Percentiles rank a stretch among this genome's conserved stretches.
Conservation (phyloP, 2,113 vertebrate genomes). For the Gopherus evgoodei region DNA sequence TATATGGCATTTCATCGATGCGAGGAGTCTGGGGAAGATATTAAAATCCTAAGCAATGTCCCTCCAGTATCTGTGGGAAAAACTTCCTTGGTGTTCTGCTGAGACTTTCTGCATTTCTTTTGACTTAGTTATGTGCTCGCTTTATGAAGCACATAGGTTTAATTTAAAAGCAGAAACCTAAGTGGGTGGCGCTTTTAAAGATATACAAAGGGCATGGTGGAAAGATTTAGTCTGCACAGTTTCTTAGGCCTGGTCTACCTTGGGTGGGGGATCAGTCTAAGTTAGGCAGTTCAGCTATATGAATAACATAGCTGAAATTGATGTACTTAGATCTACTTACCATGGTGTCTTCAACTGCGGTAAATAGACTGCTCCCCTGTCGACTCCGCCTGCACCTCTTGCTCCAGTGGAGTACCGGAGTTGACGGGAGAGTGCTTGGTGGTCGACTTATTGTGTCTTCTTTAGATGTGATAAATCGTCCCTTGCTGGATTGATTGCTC, state of each 20-base stretch:
- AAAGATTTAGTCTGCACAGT: neutral
- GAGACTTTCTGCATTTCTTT: neutral
- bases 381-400: too few species aligned
- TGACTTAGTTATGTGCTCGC: neutral
- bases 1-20: neutral
- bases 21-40: neutral
- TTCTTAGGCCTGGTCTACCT: neutral
- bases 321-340: too few species aligned
- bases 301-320: too few species aligned
- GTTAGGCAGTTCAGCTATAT: too few species aligned
- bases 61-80: neutral
- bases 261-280: too few species aligned
- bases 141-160: neutral
- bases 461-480: too few species aligned
- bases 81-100: neutral
- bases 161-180: constrained; percentile 7
- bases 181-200: neutral
- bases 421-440: too few species aligned
- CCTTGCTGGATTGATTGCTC: too few species aligned
- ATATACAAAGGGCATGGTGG: neutral
- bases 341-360: too few species aligned
- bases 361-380: too few species aligned
- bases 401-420: too few species aligned
- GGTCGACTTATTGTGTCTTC: too few species aligned
- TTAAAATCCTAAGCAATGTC: neutral